Conservation (phyloP, 2,888 invertebrate species). For the Synergus itoensis region DNA sequence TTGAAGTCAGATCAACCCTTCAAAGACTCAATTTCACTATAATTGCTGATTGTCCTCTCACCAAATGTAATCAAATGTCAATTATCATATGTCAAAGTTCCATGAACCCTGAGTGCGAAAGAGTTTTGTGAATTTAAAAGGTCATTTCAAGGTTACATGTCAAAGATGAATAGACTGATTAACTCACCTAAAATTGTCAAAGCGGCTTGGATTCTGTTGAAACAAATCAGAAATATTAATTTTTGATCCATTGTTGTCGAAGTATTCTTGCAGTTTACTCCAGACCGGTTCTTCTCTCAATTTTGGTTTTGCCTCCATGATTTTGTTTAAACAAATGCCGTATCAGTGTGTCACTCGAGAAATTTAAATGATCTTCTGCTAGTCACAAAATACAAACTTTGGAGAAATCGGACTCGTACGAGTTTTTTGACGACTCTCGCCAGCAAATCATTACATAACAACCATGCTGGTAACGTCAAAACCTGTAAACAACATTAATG, state of each 20-base stretch:
- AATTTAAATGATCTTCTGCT: constrained; percentile 25
- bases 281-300: constrained; percentile 85
- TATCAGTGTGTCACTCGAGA: background rate
- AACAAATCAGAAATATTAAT: constrained; percentile 92
- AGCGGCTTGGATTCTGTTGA: constrained; percentile 88
- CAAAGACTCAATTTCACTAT: background rate
- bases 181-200: constrained; percentile 91
- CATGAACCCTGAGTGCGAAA: background rate
- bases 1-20: constrained; percentile 23
- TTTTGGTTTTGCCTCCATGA: constrained; percentile 79
- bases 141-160: constrained; percentile 70
- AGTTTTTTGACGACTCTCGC: background rate
- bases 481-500: no score
- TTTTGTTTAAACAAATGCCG: constrained; percentile 42
- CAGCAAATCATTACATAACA: background rate
- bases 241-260: constrained; percentile 84
- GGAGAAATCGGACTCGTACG: background rate
- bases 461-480: background rate
- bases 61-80: background rate
- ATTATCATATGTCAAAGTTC: constrained; percentile 9
- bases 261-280: constrained; percentile 88
- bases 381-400: constrained; percentile 16
- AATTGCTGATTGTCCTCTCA: background rate
- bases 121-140: constrained; percentile 53
- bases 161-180: constrained; percentile 48